These are phyloP conservation scores for Nibea coibor DNA, from an alignment of 2,113 vertebrate genomes.

Conservation along the genomic window DNA sequence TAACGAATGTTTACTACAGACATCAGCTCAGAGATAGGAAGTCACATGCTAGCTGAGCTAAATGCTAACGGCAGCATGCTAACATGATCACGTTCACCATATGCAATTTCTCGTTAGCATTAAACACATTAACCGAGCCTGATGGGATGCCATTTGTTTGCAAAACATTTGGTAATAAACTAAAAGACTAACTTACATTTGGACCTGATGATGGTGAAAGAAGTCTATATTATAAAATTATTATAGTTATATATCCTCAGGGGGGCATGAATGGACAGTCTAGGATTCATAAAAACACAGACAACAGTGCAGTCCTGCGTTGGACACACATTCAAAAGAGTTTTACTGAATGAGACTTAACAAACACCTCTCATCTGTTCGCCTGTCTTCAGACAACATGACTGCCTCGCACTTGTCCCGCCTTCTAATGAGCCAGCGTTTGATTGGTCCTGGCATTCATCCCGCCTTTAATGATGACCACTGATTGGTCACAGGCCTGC, in stretches of 20 bases:
- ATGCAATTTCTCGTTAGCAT: too few relatives aligned
- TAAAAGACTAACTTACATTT: too few relatives aligned
- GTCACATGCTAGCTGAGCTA: too few relatives aligned
- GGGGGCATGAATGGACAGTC: background rate
- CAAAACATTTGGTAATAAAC: too few relatives aligned
- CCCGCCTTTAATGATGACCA: constrained; percentile 60
- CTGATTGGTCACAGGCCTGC: constrained; percentile 71
- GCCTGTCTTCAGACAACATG: constrained; percentile 11
- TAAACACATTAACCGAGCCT: too few relatives aligned
- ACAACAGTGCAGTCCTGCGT: too few relatives aligned
- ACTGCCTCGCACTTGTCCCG: constrained; percentile 18
- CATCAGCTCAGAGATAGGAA: background rate
- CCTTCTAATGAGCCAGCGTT: constrained; percentile 9
- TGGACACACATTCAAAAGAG: background rate
- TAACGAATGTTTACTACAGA: background rate
- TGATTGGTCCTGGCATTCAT: constrained; percentile 67
- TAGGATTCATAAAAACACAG: background rate
- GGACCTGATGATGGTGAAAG: too few relatives aligned
- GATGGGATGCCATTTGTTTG: background rate
- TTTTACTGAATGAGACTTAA: constrained; percentile 21
- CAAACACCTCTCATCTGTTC: constrained; percentile 30
- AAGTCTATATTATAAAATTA: background rate
- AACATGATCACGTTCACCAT: background rate
- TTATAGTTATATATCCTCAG: background rate
- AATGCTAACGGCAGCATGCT: too few relatives aligned